Base-by-base conservation (phyloP, 2,113 vertebrate species). In the Melanocharis versteri region DNA sequence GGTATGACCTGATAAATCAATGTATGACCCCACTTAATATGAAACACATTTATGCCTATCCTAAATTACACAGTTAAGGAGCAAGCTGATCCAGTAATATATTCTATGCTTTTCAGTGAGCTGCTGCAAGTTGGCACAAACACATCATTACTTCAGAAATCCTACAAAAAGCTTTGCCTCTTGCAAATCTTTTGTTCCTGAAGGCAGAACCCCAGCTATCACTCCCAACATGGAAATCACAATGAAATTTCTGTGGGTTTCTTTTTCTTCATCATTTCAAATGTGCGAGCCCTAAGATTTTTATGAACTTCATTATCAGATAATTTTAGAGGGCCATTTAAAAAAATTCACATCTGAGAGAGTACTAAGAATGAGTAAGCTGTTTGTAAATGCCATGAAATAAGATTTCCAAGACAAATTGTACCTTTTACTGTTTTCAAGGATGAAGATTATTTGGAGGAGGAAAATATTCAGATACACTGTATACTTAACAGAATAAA, bases 1-100 rank as follows among this genome's bases (percentile, higher is more conserved):
- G 75, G 71, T 89, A 87, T n/a, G n/a, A n/a, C n/a, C n/a, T n/a
- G n/a, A 93, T 96, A 97, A 95, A 97, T 97, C 92, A 93, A 39
- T 44, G 8, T 69, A 91, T 40, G 20, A 90, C 84, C 87, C 75
- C 66, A 94, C 47, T 90, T 76, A 90, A 87, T 92, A 90, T 50
- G 42, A 97, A 97, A 96, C 65, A 78, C 87, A 97, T 96, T 96
- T 94, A 82, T 70, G 78, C 80, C 87, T 97, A 77, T 66, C 21
- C 71, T 64, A 80, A 91, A 95, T 90, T 76, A 69, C 62, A 65
- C 6, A 82, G 42, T 73, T 90, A 44, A 92, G 65, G 57, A 93
- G 51, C 66, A 95, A 83, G 76, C 72, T 91, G 94, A 91, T 92
- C 87, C 93, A 95, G 61, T 90, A 79, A 82, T 93, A 68, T 50